Evolutionary conservation across 1,140 invertebrate genomes (phyloP), one percentile per base, ranked within the genome.

Genomic region (Cecropterus lyciades): DNA sequence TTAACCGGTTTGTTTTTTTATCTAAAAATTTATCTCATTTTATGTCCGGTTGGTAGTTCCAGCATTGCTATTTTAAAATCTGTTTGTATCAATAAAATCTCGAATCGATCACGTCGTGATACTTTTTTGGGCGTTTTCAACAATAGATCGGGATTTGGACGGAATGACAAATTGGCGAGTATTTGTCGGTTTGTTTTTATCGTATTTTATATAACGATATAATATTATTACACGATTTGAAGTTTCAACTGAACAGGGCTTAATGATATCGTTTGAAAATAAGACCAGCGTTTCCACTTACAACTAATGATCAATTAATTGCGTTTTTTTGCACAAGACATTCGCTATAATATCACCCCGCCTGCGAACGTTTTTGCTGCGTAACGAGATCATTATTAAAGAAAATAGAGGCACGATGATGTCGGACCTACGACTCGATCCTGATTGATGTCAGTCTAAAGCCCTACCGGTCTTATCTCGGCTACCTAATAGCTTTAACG

Each of bases 371-470:
- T 73, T 79, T 79, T 79, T 79, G 72, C 69, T 51, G 40, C 45
- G 65, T 70, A 73, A 73, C 67, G 64, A 72, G 74, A 75, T 79
- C 77, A 73, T 79, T 77, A 79, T 72, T 75, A 74, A 73, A 74
- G 69, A 74, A 73, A 75, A 72, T 68, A 59, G 67, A 64, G 69
- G 45, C 68, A 66, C 67, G 69, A 63, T 55, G 69, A 65, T 70
- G 67, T 67, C 63, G 67, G 52, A 62, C 67, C 53, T 64, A 57
- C 67, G 64, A 65, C 67, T 72, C 56, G 72, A 76, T 76, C 74
- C 77, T 81, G 86, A 89, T 89, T 87, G 86, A 89, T 89, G 83
- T 79, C 67, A 67, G 65, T 76, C 70, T 83, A 82, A 80, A 80
- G 81, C 73, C 67, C 72, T 74, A 73, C 72, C 69, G 79, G 84